Evolutionary conservation across 2,797 vertebrate species (phyloP), one percentile per base, ranked within the genome.

Genomic region (Botia kubotai): DNA sequence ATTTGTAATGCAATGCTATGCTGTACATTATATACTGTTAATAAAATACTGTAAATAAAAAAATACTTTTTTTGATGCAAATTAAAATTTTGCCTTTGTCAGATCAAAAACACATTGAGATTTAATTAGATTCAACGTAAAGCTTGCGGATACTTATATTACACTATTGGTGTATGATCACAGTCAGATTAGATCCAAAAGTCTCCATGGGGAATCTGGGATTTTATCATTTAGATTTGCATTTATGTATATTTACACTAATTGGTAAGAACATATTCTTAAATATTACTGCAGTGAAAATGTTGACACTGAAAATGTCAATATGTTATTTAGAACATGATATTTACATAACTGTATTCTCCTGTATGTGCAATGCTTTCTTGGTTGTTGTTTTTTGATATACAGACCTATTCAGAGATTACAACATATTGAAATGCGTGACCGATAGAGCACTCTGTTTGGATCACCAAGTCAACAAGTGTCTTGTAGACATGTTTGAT

Each of bases 301-400:
- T 65, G 12, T 52, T 76, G 84, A 88, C 88, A 89, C 86, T 89
- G 36, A 46, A 10, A 46, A 46, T 11, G 10, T 46, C 43, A 46
- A 46, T 46, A 46, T 46, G 43, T 46, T 2, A 46, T 93, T 94
- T 92, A 91, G 93, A 94, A 93, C 91, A 71, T 90, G 78, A 89
- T 92, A 91, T 93, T 93, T 92, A 89, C 90, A 88, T 90, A 92
- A 91, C 87, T 89, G 89, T 86, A 86, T 82, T 81, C 87, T 90
- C 81, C 75, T 83, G 82, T 88, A 87, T 89, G 52, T 77, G 77
- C 75, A 84, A 68, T 73, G 81, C 60, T 82, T 85, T 66, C 67
- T 55, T 58, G 70, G 67, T 75, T 80, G 81, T 84, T 19, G 53
- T 72, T 70, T n/a, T 86, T 74, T 53, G 7, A 68, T 71, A 12